These are phyloP conservation scores for Nymphicus hollandicus DNA, from an alignment of 2,113 vertebrate genomes.

Conservation along the genomic window DNA sequence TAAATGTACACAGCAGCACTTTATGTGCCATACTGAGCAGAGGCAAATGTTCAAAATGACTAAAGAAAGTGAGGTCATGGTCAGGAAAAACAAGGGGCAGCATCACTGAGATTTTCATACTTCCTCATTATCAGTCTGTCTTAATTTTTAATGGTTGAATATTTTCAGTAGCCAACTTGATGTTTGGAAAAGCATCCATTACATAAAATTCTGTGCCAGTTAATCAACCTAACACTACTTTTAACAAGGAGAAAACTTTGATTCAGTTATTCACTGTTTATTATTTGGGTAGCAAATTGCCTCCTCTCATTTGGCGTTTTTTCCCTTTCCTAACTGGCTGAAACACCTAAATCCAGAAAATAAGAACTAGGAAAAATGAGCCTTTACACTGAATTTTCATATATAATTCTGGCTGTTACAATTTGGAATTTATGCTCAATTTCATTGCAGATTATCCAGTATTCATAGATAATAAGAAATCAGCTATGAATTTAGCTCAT, in stretches of 20 bases:
- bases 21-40: not conserved
- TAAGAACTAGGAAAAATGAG: not conserved
- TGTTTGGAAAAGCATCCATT: not conserved
- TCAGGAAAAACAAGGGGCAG: not conserved
- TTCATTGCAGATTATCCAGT: not conserved
- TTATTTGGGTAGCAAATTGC: not conserved
- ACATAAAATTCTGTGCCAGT: not conserved
- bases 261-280: not conserved
- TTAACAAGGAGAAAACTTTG: not conserved
- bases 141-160: not conserved
- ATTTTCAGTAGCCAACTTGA: not conserved
- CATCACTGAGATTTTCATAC: not conserved
- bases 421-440: not conserved
- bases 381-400: not conserved
- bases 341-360: not conserved
- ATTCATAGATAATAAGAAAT: not conserved
- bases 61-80: not conserved
- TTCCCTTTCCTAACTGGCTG: not conserved
- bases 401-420: not conserved
- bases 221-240: not conserved
- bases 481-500: not conserved
- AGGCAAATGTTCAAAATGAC: not conserved
- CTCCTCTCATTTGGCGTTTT: not conserved
- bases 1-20: not conserved
- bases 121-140: not conserved